Base-by-base conservation (phyloP, 2,113 vertebrate species). In the Stictonetta naevosa region DNA sequence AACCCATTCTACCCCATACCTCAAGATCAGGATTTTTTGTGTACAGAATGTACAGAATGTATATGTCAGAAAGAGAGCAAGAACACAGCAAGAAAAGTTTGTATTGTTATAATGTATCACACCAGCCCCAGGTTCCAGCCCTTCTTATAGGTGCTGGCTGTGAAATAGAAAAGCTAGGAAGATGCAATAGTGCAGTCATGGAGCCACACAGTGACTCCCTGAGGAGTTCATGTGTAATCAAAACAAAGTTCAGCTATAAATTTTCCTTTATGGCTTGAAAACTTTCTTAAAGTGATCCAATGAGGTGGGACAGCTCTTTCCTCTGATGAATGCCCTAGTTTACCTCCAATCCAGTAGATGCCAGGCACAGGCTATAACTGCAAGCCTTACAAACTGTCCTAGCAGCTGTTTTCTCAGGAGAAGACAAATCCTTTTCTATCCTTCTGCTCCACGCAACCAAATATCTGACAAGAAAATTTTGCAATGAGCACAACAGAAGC, bases 261-360 rank as follows among this genome's bases (percentile, higher is more conserved):
- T 59, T 73, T 86, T 73, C 6, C 13, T 90, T 81, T 78, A 33
- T 50, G 78, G 8, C 48, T 72, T 88, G 77, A 86, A 92, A 62
- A 62, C 6, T 26, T 25, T 88, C 81, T 83, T 72, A 68, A 75
- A 34, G 34, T 4, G 4, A 84, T 28, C 15, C 2, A 3, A 5
- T n/a, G 55, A 80, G 33, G 79, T 50, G 50, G 38, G 52, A 59
- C 52, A 74, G 25, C 18, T 86, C 46, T 90, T 90, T 53, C 31
- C 56, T 79, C 72, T 78, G 52, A 48, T 18, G 12, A 68, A 58
- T 82, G 10, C 11, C 46, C 48, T 68, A 28, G 10, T 78, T 87
- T 81, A 44, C n/a, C 25, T 85, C 36, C 44, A 26, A 6, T 67
- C 8, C 52, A 28, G n/a, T 6, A 81, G 72, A 34, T 13, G 55